Percentiles rank a stretch among this genome's conserved stretches.
These are phyloP conservation scores for Nomada hirtipes DNA, from an alignment of 2,888 invertebrate genomes.

Conservation along the genomic window DNA sequence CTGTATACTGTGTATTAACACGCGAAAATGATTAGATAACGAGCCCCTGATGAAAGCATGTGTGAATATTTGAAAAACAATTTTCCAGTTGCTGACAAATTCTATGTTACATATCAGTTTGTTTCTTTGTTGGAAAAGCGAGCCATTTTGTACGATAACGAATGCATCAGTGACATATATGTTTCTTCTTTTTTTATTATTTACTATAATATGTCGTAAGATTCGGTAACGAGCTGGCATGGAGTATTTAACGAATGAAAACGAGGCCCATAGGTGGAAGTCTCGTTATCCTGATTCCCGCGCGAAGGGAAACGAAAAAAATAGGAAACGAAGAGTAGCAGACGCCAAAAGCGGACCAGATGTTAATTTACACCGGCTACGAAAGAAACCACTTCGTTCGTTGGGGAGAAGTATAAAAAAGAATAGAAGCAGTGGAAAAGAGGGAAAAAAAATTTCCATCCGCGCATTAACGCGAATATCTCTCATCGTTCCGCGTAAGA, in stretches of 20 bases:
- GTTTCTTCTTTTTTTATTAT: slow-evolving; percentile 40
- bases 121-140: not conserved
- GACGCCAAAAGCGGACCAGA: slow-evolving; percentile 48
- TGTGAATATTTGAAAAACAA: slow-evolving; percentile 19
- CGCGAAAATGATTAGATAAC: slow-evolving; percentile 27
- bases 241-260: slow-evolving; percentile 55
- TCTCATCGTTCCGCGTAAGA: slow-evolving; percentile 31
- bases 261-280: slow-evolving; percentile 34
- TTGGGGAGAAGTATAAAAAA: not conserved
- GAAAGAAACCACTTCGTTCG: slow-evolving; percentile 38
- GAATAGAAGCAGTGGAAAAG: too few relatives aligned
- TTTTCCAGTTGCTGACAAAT: too few relatives aligned
- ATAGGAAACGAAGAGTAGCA: slow-evolving; percentile 11
- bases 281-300: slow-evolving; percentile 54
- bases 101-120: not conserved
- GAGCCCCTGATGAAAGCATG: slow-evolving; percentile 3
- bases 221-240: slow-evolving; percentile 43
- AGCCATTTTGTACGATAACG: slow-evolving; percentile 20
- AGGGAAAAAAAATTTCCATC: slow-evolving; percentile 2
- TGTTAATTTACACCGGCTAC: slow-evolving; percentile 54
- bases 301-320: not conserved
- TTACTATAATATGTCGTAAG: slow-evolving; percentile 36
- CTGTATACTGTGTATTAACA: slow-evolving; percentile 14
- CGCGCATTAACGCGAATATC: slow-evolving; percentile 44
- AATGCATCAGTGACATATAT: not conserved